A percentile compares a stretch with the other conserved stretches of the same genome.
phyloP scores from a whole-genome alignment of 2,113 vertebrate genomes.

The Pedetes capensis region DNA sequence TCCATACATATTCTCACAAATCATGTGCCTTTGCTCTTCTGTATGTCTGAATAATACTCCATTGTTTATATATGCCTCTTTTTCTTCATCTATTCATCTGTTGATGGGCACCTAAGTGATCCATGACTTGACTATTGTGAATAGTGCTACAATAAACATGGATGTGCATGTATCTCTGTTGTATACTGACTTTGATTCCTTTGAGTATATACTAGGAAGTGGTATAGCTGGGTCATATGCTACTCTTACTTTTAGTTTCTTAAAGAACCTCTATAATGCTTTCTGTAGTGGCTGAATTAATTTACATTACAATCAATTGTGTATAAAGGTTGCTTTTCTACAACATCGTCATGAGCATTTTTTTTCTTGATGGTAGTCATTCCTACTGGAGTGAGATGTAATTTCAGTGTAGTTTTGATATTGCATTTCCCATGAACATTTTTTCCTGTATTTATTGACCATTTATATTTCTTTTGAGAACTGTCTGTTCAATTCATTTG shows the following conservation, averaged over 20 bases:
- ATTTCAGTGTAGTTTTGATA: background rate
- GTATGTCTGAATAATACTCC: background rate
- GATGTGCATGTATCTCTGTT: background rate
- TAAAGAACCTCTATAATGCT: background rate
- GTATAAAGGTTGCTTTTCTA: background rate
- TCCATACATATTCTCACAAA: background rate
- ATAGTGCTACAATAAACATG: background rate
- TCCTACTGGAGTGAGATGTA: too few species aligned
- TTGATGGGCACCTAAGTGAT: background rate
- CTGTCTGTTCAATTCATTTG: background rate
- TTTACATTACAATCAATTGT: background rate
- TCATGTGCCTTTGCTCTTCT: background rate
- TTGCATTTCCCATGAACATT: background rate
- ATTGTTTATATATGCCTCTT: background rate
- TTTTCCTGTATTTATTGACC: background rate
- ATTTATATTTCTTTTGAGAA: background rate
- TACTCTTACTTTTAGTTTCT: too few species aligned
- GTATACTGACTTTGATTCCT: background rate
- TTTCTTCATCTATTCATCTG: background rate
- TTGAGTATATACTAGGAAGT: background rate
- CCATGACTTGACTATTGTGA: background rate
- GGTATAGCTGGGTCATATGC: background rate
- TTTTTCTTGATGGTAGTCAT: background rate
- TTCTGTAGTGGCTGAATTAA: background rate
- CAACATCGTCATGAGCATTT: background rate